phyloP scores from a whole-genome alignment of 2,888 invertebrate genomes.

The Sepioteuthis lessoniana region DNA sequence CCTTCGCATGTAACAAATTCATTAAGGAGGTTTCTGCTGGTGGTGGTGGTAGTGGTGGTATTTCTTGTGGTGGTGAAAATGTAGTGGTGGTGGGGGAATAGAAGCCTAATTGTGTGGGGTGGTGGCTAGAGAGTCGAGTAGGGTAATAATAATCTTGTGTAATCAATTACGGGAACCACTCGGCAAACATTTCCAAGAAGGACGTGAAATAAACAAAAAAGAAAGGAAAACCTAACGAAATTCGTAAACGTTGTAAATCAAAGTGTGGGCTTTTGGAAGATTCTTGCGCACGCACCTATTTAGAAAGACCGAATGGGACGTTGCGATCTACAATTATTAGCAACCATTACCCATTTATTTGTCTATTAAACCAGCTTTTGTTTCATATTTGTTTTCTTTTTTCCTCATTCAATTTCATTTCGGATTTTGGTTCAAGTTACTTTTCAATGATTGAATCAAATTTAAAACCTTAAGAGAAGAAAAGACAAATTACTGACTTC shows the following conservation, averaged over 20 bases:
- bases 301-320: not conserved
- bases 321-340: not conserved
- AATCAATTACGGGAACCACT: slow-evolving; percentile 33
- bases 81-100: not conserved
- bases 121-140: not conserved
- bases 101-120: not conserved
- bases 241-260: not conserved
- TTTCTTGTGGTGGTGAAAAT: not conserved
- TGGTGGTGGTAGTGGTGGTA: not conserved
- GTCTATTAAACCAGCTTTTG: not conserved
- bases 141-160: not conserved
- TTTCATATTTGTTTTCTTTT: not conserved
- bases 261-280: not conserved
- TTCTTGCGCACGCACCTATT: not conserved
- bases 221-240: no score
- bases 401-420: not conserved
- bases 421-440: not conserved
- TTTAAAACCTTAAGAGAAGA: not conserved
- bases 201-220: not conserved
- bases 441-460: not conserved
- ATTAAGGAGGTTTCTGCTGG: not conserved
- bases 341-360: not conserved
- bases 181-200: not conserved
- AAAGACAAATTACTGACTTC: not conserved
- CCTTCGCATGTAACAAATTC: not conserved